A percentile compares a stretch with the other conserved stretches of the same genome.
Evolutionary conservation across 2,888 invertebrate genomes (phyloP).

Genomic region (Alviniconcha strummeri): DNA sequence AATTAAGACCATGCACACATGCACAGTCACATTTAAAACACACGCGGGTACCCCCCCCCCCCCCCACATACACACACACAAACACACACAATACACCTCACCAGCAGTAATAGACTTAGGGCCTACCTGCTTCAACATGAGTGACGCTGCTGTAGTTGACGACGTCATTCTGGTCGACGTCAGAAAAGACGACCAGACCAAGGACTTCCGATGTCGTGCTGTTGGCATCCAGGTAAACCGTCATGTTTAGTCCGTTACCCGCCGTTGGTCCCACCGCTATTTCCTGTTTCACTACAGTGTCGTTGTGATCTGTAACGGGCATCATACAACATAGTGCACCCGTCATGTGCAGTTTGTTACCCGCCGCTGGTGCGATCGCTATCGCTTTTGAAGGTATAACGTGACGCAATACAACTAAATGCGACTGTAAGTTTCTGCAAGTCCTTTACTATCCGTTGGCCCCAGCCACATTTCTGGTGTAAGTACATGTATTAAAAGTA

Average conservation of each 20-base stretch:
- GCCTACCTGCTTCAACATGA: background rate
- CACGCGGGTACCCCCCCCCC: background rate
- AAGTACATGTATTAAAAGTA: too few relatives aligned
- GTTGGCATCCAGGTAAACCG: constrained; percentile 18
- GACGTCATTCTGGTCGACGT: constrained; percentile 11
- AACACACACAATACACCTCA: too few relatives aligned
- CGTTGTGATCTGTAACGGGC: too few relatives aligned
- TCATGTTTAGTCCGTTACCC: constrained; percentile 23
- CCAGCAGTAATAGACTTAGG: too few relatives aligned
- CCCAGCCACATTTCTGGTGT: too few relatives aligned
- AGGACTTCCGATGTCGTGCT: background rate
- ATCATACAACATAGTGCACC: too few relatives aligned
- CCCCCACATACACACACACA: background rate
- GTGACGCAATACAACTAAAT: too few relatives aligned
- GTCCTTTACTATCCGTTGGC: too few relatives aligned
- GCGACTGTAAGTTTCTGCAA: too few relatives aligned
- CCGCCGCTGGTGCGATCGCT: too few relatives aligned
- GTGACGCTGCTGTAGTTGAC: background rate
- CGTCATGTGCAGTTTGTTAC: too few relatives aligned
- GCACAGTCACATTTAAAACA: background rate
- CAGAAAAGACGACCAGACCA: constrained; percentile 6
- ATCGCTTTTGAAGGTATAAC: too few relatives aligned
- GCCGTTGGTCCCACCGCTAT: constrained; percentile 13
- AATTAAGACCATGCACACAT: background rate
- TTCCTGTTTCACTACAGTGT: background rate